phyloP scores from a whole-genome alignment of 2,113 vertebrate species.

The Amphiprion ocellaris region DNA sequence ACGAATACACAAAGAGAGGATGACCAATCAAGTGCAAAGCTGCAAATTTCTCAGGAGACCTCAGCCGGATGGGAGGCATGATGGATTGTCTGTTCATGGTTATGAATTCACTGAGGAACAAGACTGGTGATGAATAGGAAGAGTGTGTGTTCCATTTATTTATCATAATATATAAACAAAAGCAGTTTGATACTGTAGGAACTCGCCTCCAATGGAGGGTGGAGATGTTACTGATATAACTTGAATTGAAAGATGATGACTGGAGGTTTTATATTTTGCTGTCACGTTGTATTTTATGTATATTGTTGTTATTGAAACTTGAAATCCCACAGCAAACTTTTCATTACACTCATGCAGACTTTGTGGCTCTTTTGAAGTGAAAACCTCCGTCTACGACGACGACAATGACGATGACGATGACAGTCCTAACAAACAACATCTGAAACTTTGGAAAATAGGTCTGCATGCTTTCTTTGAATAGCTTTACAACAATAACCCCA shows the following conservation, averaged over 20 bases:
- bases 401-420: no score
- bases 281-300: background rate
- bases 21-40: slow-evolving; percentile 24
- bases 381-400: no score
- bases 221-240: background rate
- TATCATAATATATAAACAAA: background rate
- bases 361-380: no score
- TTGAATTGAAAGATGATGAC: background rate
- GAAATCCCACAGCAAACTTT: no score
- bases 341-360: no score
- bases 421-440: no score
- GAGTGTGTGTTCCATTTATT: slow-evolving; percentile 17
- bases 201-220: background rate
- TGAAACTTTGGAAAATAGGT: no score
- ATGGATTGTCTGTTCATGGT: slow-evolving; percentile 36
- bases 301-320: no score
- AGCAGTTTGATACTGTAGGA: background rate
- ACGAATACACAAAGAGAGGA: slow-evolving; percentile 12
- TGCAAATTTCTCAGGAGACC: slow-evolving; percentile 30
- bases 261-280: background rate
- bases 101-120: slow-evolving; percentile 28
- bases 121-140: background rate
- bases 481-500: no score
- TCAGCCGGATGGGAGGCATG: slow-evolving; percentile 17
- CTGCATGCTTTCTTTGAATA: no score